These are phyloP conservation scores for Nebria salina DNA, from an alignment of 2,888 invertebrate species.

Conservation along the genomic window DNA sequence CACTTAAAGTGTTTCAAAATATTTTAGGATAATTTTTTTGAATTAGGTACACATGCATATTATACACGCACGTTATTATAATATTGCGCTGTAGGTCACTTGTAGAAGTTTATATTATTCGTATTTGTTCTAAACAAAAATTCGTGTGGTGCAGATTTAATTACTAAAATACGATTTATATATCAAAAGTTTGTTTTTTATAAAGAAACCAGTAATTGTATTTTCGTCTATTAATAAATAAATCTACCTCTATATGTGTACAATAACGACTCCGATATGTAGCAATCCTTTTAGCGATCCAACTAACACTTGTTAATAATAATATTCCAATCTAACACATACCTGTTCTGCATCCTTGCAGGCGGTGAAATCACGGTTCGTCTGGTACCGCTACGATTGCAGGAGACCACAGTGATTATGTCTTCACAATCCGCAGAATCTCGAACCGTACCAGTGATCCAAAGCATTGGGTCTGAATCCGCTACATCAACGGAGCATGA, in stretches of 20 bases:
- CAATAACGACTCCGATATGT: conserved; percentile 30
- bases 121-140: conserved; percentile 20
- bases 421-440: conserved; percentile 49
- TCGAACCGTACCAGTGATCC: conserved; percentile 46
- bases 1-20: neutral
- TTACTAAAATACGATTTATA: conserved; percentile 32
- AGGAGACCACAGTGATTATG: conserved; percentile 50
- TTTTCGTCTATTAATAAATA: conserved; percentile 62
- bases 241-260: conserved; percentile 62
- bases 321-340: conserved; percentile 32
- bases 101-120: conserved; percentile 22
- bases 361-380: conserved; percentile 39
- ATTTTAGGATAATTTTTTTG: conserved; percentile 34
- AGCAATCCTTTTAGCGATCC: conserved; percentile 11
- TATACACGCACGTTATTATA: neutral
- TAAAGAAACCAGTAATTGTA: conserved; percentile 60
- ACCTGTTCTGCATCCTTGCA: conserved; percentile 30
- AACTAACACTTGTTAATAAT: conserved; percentile 20
- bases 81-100: conserved; percentile 31
- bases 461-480: conserved; percentile 53
- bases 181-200: conserved; percentile 50
- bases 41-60: conserved; percentile 17
- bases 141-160: conserved; percentile 29
- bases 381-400: conserved; percentile 33
- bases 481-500: conserved; percentile 55